These are phyloP conservation scores for Bettongia penicillata DNA, from an alignment of 2,113 vertebrate genomes.

Conservation along the genomic window DNA sequence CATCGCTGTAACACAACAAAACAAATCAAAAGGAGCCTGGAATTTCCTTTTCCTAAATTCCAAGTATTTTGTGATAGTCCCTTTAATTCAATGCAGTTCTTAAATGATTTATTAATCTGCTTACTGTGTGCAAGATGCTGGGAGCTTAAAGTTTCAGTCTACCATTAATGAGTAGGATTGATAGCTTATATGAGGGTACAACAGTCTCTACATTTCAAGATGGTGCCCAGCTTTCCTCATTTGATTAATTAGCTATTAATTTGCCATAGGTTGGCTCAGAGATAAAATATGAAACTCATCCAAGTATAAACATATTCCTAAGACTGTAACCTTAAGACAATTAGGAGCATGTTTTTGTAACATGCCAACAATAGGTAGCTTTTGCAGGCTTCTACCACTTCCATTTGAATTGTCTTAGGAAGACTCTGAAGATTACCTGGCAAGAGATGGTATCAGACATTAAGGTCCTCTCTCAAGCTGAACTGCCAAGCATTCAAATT, in stretches of 20 bases:
- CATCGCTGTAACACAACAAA: neutral
- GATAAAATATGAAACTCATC: conserved; percentile 29
- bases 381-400: neutral
- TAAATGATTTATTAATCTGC: neutral
- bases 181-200: neutral
- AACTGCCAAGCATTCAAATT: neutral
- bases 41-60: conserved; percentile 52
- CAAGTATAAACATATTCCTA: neutral
- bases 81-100: neutral
- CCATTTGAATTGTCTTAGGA: neutral
- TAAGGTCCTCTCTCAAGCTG: neutral
- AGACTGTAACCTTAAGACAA: neutral
- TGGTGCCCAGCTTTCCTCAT: neutral
- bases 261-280: neutral
- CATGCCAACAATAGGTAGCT: neutral
- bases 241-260: neutral
- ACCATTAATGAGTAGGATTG: conserved; percentile 1
- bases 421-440: neutral
- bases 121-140: neutral
- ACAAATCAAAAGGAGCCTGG: neutral
- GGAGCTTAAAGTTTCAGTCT: conserved; percentile 8
- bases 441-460: too few species aligned
- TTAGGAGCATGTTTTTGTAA: neutral
- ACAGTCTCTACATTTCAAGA: conserved; percentile 3
- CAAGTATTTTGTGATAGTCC: neutral